phyloP scores from a whole-genome alignment of 2,113 vertebrate species.

The Ginglymostoma cirratum region DNA sequence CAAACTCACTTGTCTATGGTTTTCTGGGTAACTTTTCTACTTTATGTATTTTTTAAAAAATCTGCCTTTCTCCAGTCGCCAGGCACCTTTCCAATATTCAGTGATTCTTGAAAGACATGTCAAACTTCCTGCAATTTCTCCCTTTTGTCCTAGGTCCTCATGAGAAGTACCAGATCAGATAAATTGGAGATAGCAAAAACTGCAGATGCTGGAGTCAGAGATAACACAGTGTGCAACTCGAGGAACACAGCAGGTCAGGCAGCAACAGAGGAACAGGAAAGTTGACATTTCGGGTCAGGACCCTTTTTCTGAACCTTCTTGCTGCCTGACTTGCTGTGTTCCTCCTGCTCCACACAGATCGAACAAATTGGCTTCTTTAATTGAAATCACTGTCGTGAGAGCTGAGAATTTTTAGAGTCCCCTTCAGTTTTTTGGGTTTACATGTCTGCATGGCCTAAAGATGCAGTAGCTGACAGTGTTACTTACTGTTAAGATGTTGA shows the following conservation, averaged over 20 bases:
- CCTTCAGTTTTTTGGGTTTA: neutral
- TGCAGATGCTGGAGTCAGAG: no score
- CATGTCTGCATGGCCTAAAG: neutral
- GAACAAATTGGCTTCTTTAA: neutral
- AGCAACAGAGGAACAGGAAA: no score
- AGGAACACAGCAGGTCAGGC: no score
- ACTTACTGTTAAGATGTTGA: neutral
- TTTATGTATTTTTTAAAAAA: neutral
- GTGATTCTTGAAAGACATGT: neutral
- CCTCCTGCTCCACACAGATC: no score
- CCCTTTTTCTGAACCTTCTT: no score
- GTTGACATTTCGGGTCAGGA: no score
- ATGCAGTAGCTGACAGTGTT: neutral
- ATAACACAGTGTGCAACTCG: no score
- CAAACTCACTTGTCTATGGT: neutral
- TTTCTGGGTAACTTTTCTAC: neutral
- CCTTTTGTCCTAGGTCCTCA: neutral
- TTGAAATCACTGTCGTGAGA: neutral
- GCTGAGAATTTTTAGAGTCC: neutral
- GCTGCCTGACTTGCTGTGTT: no score
- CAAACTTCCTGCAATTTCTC: neutral
- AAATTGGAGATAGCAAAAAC: no score
- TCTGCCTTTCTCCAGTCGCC: neutral
- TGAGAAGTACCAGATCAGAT: neutral
- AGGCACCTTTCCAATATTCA: neutral